Evolutionary conservation across 2,113 vertebrate species (phyloP).

Genomic region (Neoarius graeffei): DNA sequence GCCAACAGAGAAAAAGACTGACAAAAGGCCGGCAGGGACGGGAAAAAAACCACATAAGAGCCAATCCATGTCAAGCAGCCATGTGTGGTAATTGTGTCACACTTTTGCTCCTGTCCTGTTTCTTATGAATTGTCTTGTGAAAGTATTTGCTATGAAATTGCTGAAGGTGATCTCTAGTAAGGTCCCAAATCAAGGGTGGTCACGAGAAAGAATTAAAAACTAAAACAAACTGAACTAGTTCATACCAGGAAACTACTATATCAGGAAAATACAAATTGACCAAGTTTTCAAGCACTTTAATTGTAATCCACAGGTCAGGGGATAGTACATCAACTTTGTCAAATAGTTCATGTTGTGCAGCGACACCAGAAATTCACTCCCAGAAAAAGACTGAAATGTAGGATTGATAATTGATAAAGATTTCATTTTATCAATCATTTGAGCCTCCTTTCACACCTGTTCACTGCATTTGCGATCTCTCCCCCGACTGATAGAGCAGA

Average conservation of each 20-base stretch:
- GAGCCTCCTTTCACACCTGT: background rate
- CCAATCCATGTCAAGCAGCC: background rate
- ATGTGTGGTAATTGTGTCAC: background rate
- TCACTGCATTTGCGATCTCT: background rate
- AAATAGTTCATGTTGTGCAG: background rate
- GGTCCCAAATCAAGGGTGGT: background rate
- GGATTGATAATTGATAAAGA: background rate
- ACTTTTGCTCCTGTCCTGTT: background rate
- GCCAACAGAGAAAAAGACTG: constrained; percentile 45
- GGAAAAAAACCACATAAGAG: constrained; percentile 5
- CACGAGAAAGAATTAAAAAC: background rate
- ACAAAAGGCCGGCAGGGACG: constrained; percentile 36
- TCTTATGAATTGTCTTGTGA: background rate
- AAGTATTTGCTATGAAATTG: background rate
- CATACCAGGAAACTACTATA: background rate
- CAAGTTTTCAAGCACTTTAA: too few species aligned
- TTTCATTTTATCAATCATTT: background rate
- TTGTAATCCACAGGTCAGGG: background rate
- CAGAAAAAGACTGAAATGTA: background rate
- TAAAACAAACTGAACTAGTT: background rate
- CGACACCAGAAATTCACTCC: background rate
- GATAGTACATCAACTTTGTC: background rate
- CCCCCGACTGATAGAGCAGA: constrained; percentile 10
- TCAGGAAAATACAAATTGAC: background rate
- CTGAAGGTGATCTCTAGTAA: background rate